Base-by-base conservation (phyloP, 2,797 vertebrate genomes). In the Artibeus lituratus region DNA sequence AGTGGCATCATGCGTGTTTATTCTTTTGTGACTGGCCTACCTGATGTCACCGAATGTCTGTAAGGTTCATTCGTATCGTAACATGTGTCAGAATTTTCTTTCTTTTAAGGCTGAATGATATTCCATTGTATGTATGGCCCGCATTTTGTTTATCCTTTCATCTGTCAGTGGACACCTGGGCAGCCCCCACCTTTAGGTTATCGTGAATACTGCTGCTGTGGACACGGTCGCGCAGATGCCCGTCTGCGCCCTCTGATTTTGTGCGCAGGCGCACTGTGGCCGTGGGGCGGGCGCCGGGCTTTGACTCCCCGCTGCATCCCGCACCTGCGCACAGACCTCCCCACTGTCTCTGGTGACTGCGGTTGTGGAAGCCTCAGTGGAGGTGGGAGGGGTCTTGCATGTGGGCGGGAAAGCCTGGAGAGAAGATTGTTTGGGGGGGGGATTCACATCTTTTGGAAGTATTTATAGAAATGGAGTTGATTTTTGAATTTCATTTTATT, bases 401-500 rank as follows among this genome's bases (percentile, higher is more conserved):
- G 59, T 94, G 57, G 59, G 51, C 11, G 42, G 29, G 44, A 82
- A 76, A 70, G 53, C n/a, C 78, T n/a, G n/a, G n/a, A n/a, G n/a
- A n/a, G n/a, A n/a, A n/a, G n/a, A n/a, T n/a, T n/a, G n/a, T n/a
- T n/a, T n/a, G n/a, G n/a, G n/a, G 22, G n/a, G 22, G 26, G 2
- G 19, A 69, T 47, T 5, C 26, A 2, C 0, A 51, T 81, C 53
- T 90, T 29, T 42, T 91, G 76, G 62, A 95, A 83, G 29, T 53
- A 14, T 81, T 69, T 94, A 4, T 81, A 4, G 26, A 92, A 95
- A 53, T 90, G 49, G 59, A 78, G 22, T 67, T 72, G 65, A 76
- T 67, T 92, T 97, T 94, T 95, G 80, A 49, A 42, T 95, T 92
- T 3, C 51, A 59, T 53, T 95, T 96, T 90, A 81, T 85, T 92